Evolutionary conservation across 2,888 invertebrate species (phyloP), one percentile per base, ranked within the genome.

Genomic region (Heliconius sara): DNA sequence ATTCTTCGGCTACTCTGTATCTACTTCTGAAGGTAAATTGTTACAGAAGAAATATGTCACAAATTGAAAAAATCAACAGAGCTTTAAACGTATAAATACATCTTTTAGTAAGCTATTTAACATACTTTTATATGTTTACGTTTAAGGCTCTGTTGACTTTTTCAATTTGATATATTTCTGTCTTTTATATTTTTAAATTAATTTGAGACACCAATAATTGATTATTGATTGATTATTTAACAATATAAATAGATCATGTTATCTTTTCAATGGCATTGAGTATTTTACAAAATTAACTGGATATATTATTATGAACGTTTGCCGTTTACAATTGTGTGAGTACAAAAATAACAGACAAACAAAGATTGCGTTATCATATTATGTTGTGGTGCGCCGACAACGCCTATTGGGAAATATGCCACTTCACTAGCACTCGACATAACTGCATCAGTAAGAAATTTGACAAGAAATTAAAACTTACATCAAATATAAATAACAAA

Each of bases 1-100:
- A 22, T 87, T 88, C 81, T 88, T 88, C 52, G 88, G 88, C 30
- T 84, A 87, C 72, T 88, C 88, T 1, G 84, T 88, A 9, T 88
- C 88, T 7, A 86, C 86, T 22, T 86, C 88, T 30, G 87, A 88
- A 86, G 88, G 88, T 88, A 85, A 80, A 30, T 22, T 52, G 22
- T 43, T n/a, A 19, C n/a, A 34, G 9, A 9, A 39, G 9, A 27
- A 27, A 27, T 27, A 39, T 39, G 9, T 39, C 39, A 39, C 10
- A 39, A 39, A 39, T 39, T 39, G 0, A 10, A 39, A 1, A 9
- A 9, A 9, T 39, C 9, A 39, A 9, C 34, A 34, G 34, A 39
- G 9, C 39, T 39, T 39, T 39, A 39, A 39, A 34, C 34, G 34
- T 34, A 34, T 9, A 34, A 39, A 39, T 9, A 39, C 39, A 39